Base-by-base conservation (phyloP, 2,888 invertebrate genomes). In the Polyommatus icarus region DNA sequence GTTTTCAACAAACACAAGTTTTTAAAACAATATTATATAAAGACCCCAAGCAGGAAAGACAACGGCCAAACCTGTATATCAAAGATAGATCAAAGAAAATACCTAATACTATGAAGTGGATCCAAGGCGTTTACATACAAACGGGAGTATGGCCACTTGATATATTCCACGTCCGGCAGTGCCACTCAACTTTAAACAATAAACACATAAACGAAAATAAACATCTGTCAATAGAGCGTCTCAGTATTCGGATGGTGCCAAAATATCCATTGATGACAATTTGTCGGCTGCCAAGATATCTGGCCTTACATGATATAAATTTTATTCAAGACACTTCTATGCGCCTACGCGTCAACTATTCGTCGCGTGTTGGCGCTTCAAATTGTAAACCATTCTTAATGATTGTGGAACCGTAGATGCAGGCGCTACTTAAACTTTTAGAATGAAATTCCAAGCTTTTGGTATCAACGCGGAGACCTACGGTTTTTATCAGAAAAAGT, bases 211-310 rank as follows among this genome's bases (percentile, higher is more conserved):
- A 20, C 73, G 20, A 32, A 4, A 75, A 75, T 75, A 75, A 50
- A 50, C 54, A 75, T 75, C 75, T 75, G 75, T 54, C 75, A 75
- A 75, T 75, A 29, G 5, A 54, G 8, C 54, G 54, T 75, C 54
- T 50, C 8, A 75, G 50, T 75, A 75, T 54, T 54, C 7, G 29
- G 54, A 4, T 8, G 29, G 5, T 54, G 75, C 75, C 75, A 75
- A 73, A 73, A 50, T 46, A 54, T 75, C 29, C 54, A 50, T 75
- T 50, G 54, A 75, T 75, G 75, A 75, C 75, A 75, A 75, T 75
- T 75, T 75, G 75, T 29, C 24, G 7, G n/a, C 54, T 50, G 75
- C 75, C 29, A 75, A 75, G 54, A 54, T 24, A 73, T 73, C 50
- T 73, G 50, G 20, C 40, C 73, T 46, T 29, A 50, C 7, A 32